Conservation (phyloP, 92 coral and sea anemone species). For the Montipora capitata region DNA sequence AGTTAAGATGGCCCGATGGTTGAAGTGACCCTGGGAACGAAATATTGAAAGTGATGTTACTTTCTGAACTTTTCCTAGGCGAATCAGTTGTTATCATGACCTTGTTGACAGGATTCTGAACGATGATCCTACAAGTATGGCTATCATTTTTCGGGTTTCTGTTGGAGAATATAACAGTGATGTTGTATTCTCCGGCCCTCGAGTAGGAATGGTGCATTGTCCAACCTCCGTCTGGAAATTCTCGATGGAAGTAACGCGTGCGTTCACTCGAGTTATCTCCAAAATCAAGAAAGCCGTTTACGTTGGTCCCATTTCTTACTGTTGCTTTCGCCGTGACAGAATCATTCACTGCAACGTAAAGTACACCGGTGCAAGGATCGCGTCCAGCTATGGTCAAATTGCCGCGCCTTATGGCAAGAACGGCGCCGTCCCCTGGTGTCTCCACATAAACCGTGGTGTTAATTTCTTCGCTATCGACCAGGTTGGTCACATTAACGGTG, state of each 20-base stretch:
- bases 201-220: constrained; percentile 50
- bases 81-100: constrained; percentile 67
- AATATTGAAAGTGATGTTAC: too few relatives aligned
- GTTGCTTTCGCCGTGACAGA: constrained; percentile 50
- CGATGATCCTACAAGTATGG: constrained; percentile 48
- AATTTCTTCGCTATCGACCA: constrained; percentile 36
- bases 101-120: constrained; percentile 61
- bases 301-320: constrained; percentile 80
- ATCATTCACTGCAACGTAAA: constrained; percentile 64
- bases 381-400: not conserved
- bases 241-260: constrained; percentile 15
- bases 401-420: constrained; percentile 22
- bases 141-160: constrained; percentile 24
- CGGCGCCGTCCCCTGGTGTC: constrained; percentile 28
- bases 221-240: constrained; percentile 58
- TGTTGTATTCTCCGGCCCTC: constrained; percentile 56
- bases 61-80: constrained; percentile 60
- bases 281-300: constrained; percentile 65
- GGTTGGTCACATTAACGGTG: constrained; percentile 58
- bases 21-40: too few relatives aligned
- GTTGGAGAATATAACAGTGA: constrained; percentile 58
- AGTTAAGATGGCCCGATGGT: not conserved
- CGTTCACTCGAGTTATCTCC: constrained; percentile 53
- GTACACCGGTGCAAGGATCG: constrained; percentile 24
- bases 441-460: constrained; percentile 67